Base-by-base conservation (phyloP, 2,113 vertebrate genomes). In the Onychorhynchus coronatus region DNA sequence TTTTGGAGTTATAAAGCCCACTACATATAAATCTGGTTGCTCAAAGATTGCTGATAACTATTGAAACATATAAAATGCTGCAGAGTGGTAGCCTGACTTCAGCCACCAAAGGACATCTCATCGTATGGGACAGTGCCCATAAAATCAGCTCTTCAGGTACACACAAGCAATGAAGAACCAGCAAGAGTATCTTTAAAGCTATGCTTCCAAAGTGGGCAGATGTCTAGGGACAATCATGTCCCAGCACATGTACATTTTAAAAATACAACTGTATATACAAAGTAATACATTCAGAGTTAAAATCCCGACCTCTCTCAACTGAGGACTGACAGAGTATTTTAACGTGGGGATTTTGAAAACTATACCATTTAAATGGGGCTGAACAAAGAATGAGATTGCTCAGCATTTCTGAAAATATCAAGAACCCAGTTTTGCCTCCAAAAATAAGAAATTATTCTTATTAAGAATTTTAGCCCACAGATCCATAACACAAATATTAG, bases 341-440 rank as follows among this genome's bases (percentile, higher is more conserved):
- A 85, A 79, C 67, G 47, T 78, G 73, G 44, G 22, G 52, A 80
- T 78, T 86, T 88, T 31, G 49, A 86, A 56, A 77, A 42, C 16
- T 23, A 25, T 33, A 61, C 1, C 2, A 49, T 93, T 95, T 58
- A 68, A 96, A 93, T 71, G 52, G 33, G 30, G 78, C 85, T 85
- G 80, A 93, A 81, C 33, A 92, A 93, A 81, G 86, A 95, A 95
- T 67, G 62, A 84, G 79, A 96, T 44, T 78, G 52, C 82, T 95
- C 82, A 92, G 92, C 82, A 95, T 67, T 94, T 95, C 79, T 91
- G 65, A 91, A 94, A 90, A 53, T 30, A 92, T 28, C 42, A 84
- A 96, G 72, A 80, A 39, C 30, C 74, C 75, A 35, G 47, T 68
- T 93, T 87, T 75, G 66, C 30, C 89, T 94, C 86, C 81, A 97